These are phyloP conservation scores for Calephelis nemesis DNA, from an alignment of 1,140 invertebrate species.

Conservation along the genomic window DNA sequence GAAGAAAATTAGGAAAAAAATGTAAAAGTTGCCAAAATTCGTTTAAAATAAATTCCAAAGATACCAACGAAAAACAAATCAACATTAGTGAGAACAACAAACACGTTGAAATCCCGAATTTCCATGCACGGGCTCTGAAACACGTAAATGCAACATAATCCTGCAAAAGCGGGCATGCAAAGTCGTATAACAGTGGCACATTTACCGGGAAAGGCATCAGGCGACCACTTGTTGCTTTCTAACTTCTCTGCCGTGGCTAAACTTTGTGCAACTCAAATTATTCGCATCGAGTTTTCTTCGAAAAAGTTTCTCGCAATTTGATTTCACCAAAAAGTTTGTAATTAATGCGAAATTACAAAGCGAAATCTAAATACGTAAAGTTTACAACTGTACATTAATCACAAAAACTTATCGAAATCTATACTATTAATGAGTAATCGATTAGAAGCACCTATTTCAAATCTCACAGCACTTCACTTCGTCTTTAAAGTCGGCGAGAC, in stretches of 20 bases:
- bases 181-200: slow-evolving; percentile 66
- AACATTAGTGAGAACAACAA: slow-evolving; percentile 28
- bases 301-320: slow-evolving; percentile 23
- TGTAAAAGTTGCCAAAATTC: slow-evolving; percentile 30
- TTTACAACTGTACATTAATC: slow-evolving; percentile 14
- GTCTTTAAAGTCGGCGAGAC: slow-evolving; percentile 52
- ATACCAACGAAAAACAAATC: slow-evolving; percentile 33
- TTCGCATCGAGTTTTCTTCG: slow-evolving; percentile 31
- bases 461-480: slow-evolving; percentile 52
- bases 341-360: slow-evolving; percentile 13
- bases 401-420: slow-evolving; percentile 16
- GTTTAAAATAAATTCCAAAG: slow-evolving; percentile 13
- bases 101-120: slow-evolving; percentile 36
- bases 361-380: slow-evolving; percentile 37
- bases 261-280: slow-evolving; percentile 41
- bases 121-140: slow-evolving; percentile 9
- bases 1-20: slow-evolving; percentile 38
- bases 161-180: slow-evolving; percentile 66
- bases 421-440: slow-evolving; percentile 33
- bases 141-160: slow-evolving; percentile 42
- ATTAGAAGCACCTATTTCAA: slow-evolving; percentile 42
- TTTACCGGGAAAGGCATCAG: slow-evolving; percentile 73
- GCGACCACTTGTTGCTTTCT: slow-evolving; percentile 69
- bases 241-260: slow-evolving; percentile 54
- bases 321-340: slow-evolving; percentile 30